Base-by-base conservation (phyloP, 2,797 vertebrate species). In the Spinibarbus caldwelli region DNA sequence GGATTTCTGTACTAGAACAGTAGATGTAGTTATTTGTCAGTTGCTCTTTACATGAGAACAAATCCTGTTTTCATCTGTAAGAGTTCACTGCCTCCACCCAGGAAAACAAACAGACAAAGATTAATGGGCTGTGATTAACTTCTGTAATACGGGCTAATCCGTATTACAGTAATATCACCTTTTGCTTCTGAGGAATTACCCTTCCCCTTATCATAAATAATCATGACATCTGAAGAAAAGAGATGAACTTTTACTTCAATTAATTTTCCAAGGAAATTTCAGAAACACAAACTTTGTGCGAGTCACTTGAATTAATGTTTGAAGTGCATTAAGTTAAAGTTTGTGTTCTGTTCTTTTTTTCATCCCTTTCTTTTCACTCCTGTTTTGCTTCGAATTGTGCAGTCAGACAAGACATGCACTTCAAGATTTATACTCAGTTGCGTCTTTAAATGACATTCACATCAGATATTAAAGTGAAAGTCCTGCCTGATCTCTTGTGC, bases 41-140 rank as follows among this genome's bases (percentile, higher is more conserved):
- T 79, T 80, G 81, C 67, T 67, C 81, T 79, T 83, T 86, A 67
- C 57, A 57, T 43, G 34, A 43, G 76, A 83, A 45, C 66, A 82
- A 64, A 72, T 79, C 38, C 21, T 68, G 23, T 78, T 77, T 86
- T 38, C 26, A 62, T 64, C 29, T 70, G n/a, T 26, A 38, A 41
- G 47, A 80, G 66, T 73, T 66, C 21, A 78, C 45, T 26, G 34
- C 49, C 41, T 68, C 47, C 70, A 49, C 21, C 21, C 0, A 6
- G 34, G 54, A 59, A 87, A 84, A 75, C 76, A 84, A 84, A 67
- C 15, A 6, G 59, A 49, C 45, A 43, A 21, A 87, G 82, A 84
- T 81, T 29, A 81, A 84, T 81, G 71, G 34, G n/a, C 2, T n/a
- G 12, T 54, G 57, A 81, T 80, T 79, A 86, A 62, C 67, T 36